Base-by-base conservation (phyloP, 2,888 invertebrate species). In the Pyrochroa serraticornis region DNA sequence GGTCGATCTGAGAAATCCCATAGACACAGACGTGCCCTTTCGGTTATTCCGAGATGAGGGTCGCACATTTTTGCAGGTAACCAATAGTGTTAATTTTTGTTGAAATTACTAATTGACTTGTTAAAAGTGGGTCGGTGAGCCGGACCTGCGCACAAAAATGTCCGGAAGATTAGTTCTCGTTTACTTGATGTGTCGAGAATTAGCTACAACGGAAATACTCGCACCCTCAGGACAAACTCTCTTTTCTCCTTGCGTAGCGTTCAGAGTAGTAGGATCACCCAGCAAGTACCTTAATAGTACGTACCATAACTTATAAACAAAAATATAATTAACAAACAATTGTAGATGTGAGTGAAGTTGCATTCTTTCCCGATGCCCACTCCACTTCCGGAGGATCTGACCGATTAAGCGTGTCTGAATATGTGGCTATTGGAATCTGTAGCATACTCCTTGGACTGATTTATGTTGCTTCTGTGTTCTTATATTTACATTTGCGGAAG, bases 231-330 rank as follows among this genome's bases (percentile, higher is more conserved):
- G 83, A 67, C 77, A 85, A 65, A 86, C 86, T 49, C 86, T 92
- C 14, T 91, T 92, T 77, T 88, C 90, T 1, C 93, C 93, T 0
- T 94, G 93, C 73, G 91, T 93, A 42, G 91, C 92, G 2, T 93
- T 94, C 72, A 83, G 93, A 63, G 89, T 93, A 6, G 92, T 91
- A 67, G 94, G 94, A 48, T 88, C 90, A 34, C 91, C 92, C 7
- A 85, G 85, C 1, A 87, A 83, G 74, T 82, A 85, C 71, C 76
- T 82, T 41, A 69, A 54, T 49, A 72, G 73, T 73, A 65, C 67
- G 70, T 63, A 22, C n/a, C 7, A 32, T 1, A n/a, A n/a, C 7
- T 9, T 35, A 35, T 2, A 12, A 13, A n/a, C 10, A n/a, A 5
- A 13, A 10, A 8, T 31, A 7, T 35, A 3, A 6, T 39, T 35